A percentile compares a stretch with the other conserved stretches of the same genome.
Conservation (phyloP, 2,888 invertebrate species). For the Campopleginae sp. region DNA sequence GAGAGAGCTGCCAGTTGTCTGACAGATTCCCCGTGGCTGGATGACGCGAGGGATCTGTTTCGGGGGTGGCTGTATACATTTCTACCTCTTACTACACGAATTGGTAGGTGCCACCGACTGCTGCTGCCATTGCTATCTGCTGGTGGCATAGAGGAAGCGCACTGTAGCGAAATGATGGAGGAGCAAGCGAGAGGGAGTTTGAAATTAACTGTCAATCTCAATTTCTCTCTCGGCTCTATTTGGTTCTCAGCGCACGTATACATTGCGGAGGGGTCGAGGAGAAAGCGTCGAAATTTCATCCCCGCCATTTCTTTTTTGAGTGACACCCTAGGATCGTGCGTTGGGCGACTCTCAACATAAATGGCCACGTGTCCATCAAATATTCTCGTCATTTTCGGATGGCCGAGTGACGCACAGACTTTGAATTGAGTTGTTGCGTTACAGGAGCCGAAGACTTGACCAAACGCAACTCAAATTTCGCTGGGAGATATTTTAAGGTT, state of each 20-base stretch:
- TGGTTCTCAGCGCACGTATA: constrained; percentile 71
- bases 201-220: constrained; percentile 85
- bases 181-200: constrained; percentile 51
- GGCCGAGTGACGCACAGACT: constrained; percentile 33
- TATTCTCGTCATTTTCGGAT: constrained; percentile 41
- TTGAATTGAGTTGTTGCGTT: constrained; percentile 22
- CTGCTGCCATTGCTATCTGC: constrained; percentile 54
- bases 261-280: constrained; percentile 44
- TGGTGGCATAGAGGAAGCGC: constrained; percentile 57
- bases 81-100: constrained; percentile 1
- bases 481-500: not conserved
- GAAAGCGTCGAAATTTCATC: constrained; percentile 16
- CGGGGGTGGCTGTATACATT: constrained; percentile 10
- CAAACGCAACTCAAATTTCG: not conserved
- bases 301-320: constrained; percentile 13
- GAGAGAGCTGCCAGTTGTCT: constrained; percentile 17
- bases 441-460: constrained; percentile 2
- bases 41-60: constrained; percentile 61
- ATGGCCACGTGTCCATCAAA: constrained; percentile 43
- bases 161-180: constrained; percentile 27
- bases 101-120: constrained; percentile 63
- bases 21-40: constrained; percentile 46
- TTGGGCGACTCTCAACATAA: constrained; percentile 65
- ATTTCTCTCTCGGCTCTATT: constrained; percentile 72
- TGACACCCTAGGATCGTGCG: constrained; percentile 48